These are phyloP conservation scores for Crotalus horridus DNA, from an alignment of 2,113 vertebrate species.

Conservation along the genomic window DNA sequence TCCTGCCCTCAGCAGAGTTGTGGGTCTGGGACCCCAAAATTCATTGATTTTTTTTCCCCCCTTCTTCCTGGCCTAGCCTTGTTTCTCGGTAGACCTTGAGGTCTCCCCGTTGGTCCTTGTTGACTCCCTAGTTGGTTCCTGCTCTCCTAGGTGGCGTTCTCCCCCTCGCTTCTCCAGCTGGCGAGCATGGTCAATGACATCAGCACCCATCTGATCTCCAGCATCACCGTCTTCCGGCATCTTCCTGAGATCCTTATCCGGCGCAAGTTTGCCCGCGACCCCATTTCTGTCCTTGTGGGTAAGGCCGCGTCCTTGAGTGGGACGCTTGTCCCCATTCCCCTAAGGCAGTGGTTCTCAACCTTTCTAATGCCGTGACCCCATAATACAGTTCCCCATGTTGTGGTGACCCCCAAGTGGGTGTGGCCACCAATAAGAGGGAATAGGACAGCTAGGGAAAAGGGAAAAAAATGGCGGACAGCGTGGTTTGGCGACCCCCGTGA, in stretches of 20 bases:
- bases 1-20: neutral
- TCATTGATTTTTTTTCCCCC: too few species aligned
- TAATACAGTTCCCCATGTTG: too few species aligned
- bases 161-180: constrained; percentile 74
- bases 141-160: constrained; percentile 78
- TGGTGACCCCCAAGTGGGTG: too few species aligned
- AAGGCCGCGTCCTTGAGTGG: neutral
- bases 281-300: constrained; percentile 75
- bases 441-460: too few species aligned
- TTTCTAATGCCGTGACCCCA: too few species aligned
- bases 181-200: constrained; percentile 70
- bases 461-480: too few species aligned
- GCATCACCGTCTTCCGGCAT: constrained; percentile 75
- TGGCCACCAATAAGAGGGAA: too few species aligned
- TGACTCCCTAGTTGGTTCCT: neutral
- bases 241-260: constrained; percentile 76
- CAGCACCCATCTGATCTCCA: constrained; percentile 70
- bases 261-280: constrained; percentile 60
- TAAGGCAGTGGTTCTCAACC: too few species aligned
- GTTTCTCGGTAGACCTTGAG: too few species aligned
- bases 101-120: too few species aligned
- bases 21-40: neutral
- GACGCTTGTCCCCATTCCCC: neutral
- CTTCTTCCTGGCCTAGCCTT: neutral
- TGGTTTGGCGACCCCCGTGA: too few species aligned